Evolutionary conservation across 2,888 invertebrate genomes (phyloP), one percentile per base, ranked within the genome.

Genomic region (Shargacucullia verbasci): DNA sequence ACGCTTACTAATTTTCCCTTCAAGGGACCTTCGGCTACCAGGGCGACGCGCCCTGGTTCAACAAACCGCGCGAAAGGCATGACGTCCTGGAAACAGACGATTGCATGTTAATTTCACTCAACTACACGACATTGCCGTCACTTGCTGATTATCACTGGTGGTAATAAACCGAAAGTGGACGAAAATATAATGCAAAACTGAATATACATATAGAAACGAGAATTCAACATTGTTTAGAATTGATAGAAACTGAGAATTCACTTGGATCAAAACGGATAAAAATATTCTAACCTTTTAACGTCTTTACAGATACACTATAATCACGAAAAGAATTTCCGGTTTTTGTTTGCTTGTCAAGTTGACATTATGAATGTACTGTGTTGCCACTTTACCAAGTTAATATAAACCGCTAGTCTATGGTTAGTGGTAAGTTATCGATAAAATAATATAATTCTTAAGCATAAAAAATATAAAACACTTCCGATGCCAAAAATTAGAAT

Each of bases 21-120:
- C 83, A 98, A 94, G 59, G 96, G 95, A 50, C 99, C 99, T 85
- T 98, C 97, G 61, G 98, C 96, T 80, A 99, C 97, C 89, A 98
- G 98, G 94, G 98, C 99, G 80, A 99, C 97, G 79, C 99, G 98
- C 94, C 99, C 99, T 73, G 99, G 97, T 94, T 99, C 98, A 74
- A 99, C 99, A 94, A 97, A 99, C 92, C 98, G 96, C 85, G 97
- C 95, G 95, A 98, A 98, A 86, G 98, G 97, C 98, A 94, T 94
- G 89, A 89, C 91, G 94, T 90, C 76, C 92, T 92, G 91, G 61
- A 78, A 92, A 92, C 67, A 73, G 75, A 81, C 79, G 70, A 77
- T 61, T 27, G 37, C 47, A 73, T 56, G 69, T 73, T 73, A 71
- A 60, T 66, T 57, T 57, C 59, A 59, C 73, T 70, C 60, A 70